Evolutionary conservation across 2,113 vertebrate species (phyloP).

Genomic region (Catharus fuscescens): DNA sequence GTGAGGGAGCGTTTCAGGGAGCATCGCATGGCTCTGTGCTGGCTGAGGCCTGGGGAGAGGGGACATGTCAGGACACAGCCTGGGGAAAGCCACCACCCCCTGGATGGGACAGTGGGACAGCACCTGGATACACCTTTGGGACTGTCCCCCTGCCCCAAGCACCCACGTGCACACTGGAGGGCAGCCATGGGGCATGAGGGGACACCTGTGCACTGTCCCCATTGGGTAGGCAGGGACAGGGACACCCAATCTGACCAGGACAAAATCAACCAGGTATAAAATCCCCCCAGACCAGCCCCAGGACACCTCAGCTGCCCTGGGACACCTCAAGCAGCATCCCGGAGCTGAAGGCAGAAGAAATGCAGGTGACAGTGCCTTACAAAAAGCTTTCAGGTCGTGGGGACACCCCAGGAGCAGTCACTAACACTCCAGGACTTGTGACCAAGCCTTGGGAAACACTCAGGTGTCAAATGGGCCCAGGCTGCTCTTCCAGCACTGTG

Average conservation of each 20-base stretch:
- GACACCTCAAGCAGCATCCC: rapidly evolving
- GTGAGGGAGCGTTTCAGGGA: conserved; percentile 9
- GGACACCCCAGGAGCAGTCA: neutral
- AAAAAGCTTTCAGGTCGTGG: rapidly evolving
- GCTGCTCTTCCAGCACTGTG: neutral
- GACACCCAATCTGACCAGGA: neutral
- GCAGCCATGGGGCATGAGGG: neutral
- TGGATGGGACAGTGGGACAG: rapidly evolving
- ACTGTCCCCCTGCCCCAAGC: neutral
- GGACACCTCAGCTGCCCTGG: neutral
- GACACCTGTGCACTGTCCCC: neutral
- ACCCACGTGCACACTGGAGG: neutral
- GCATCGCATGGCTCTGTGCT: conserved; percentile 34
- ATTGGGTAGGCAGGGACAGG: neutral
- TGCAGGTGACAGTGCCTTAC: rapidly evolving
- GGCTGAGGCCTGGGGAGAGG: neutral
- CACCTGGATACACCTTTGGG: neutral
- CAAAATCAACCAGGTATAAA: neutral
- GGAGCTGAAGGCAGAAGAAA: neutral
- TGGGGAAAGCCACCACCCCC: neutral
- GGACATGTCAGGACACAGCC: too few species aligned
- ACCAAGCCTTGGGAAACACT: neutral
- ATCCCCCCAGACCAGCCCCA: neutral
- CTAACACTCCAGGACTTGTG: neutral
- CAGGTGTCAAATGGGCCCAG: neutral